Percentiles rank a stretch among this genome's conserved stretches.
phyloP scores from a whole-genome alignment of 1,140 invertebrate species.

The Cherax quadricarinatus region DNA sequence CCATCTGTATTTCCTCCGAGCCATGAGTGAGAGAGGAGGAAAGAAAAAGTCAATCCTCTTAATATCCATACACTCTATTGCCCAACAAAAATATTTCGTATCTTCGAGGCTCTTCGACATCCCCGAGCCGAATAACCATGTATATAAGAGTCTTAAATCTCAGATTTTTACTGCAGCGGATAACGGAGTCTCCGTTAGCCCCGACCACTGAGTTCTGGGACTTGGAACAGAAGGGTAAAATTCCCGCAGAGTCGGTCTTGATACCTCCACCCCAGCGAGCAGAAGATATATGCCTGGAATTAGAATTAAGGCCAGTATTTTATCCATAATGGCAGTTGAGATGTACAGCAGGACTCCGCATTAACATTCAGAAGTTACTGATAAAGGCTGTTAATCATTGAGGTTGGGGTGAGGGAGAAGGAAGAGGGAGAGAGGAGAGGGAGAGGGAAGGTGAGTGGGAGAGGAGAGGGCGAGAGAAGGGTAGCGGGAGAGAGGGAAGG shows the following conservation, averaged over 20 bases:
- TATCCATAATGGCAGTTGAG: conserved; percentile 53
- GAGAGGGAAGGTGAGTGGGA: not conserved
- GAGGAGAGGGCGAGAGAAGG: not conserved
- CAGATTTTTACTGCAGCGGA: not conserved
- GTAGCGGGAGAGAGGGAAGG: not conserved
- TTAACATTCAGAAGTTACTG: conserved; percentile 66
- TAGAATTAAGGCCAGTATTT: conserved; percentile 54
- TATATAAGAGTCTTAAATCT: not conserved
- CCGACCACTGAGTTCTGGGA: not conserved
- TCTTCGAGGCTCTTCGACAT: not conserved
- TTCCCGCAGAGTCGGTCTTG: not conserved
- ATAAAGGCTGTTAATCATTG: conserved; percentile 56
- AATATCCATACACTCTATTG: not conserved
- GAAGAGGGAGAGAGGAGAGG: not conserved
- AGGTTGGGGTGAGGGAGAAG: not conserved
- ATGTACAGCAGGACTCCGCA: conserved; percentile 48
- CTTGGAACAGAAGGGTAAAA: not conserved
- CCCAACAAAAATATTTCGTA: not conserved
- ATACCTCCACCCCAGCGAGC: conserved; percentile 30
- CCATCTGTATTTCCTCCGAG: conserved; percentile 35
- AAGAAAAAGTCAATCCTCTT: not conserved
- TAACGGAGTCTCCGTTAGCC: not conserved
- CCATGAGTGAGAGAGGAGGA: conserved; percentile 13
- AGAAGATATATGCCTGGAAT: conserved; percentile 51
- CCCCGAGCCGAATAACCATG: not conserved